Evolutionary conservation across 1,140 invertebrate species (phyloP), one percentile per base, ranked within the genome.

Genomic region (Muscidifurax raptorellus): DNA sequence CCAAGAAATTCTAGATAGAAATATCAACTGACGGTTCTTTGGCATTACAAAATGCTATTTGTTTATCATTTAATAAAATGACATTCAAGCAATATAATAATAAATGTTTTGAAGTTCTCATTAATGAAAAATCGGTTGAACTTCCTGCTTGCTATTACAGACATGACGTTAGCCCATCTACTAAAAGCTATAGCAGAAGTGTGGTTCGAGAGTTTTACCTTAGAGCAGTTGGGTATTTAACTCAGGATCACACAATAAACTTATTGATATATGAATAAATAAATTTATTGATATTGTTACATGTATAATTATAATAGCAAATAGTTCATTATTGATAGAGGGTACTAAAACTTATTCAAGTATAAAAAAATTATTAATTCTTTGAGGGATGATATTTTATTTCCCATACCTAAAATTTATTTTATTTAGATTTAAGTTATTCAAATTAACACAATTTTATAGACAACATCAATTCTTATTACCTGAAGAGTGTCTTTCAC

Each of bases 221-320:
- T 1, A 77, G 75, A 77, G 18, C 22, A n/a, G 25, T 77, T 52
- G 75, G 40, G n/a, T 77, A 52, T 59, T 28, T 77, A 25, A 77
- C 44, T 0, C 28, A 47, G 28, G 12, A 28, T 13, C 3, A 59
- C 0, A 22, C 18, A 9, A 4, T 77, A 36, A 36, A 36, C 4
- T n/a, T n/a, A n/a, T n/a, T n/a, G n/a, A n/a, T n/a, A n/a, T n/a
- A n/a, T n/a, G n/a, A n/a, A n/a, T n/a, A n/a, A n/a, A n/a, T n/a
- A 4, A n/a, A 13, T 77, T 77, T 52, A 3, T 27, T 10, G 22
- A 52, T 27, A 5, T 77, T 13, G 9, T 77, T 0, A 7, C 18
- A 13, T 9, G 2, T 27, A 77, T 77, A 25, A 52, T 77, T 28
- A 13, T 77, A 12, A 28, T 77, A 5, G 13, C 22, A 15, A 72